phyloP scores from a whole-genome alignment of 2,797 vertebrate genomes.

The Naso thynnoides region DNA sequence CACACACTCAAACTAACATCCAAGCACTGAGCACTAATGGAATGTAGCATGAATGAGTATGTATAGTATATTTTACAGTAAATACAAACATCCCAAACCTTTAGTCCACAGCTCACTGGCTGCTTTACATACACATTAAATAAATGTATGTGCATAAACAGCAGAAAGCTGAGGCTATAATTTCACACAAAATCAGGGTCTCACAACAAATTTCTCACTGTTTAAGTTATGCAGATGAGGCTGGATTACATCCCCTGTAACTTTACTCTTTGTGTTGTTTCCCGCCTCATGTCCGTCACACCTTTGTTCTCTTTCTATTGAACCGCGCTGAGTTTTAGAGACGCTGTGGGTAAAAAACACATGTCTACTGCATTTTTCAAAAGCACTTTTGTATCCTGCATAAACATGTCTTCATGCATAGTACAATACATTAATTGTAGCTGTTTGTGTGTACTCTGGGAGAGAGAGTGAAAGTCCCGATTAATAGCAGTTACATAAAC shows the following conservation, averaged over 20 bases:
- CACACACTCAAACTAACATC: background rate
- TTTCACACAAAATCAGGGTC: constrained; percentile 47
- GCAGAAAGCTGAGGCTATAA: constrained; percentile 64
- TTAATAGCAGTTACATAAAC: constrained; percentile 63
- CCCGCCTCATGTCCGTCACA: constrained; percentile 23
- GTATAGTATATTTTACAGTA: background rate
- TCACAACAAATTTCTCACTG: constrained; percentile 47
- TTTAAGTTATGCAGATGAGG: constrained; percentile 70
- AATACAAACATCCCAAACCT: constrained; percentile 20
- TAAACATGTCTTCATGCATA: constrained; percentile 20
- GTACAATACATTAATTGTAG: constrained; percentile 12
- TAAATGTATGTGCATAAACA: constrained; percentile 53
- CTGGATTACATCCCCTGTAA: constrained; percentile 51
- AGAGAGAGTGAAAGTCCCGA: constrained; percentile 36
- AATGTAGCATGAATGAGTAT: constrained; percentile 8
- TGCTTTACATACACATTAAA: constrained; percentile 46
- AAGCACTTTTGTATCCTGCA: constrained; percentile 18
- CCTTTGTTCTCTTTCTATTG: constrained; percentile 13
- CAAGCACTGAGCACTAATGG: background rate
- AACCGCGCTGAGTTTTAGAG: background rate
- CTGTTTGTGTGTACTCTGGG: constrained; percentile 19
- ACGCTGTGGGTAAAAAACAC: constrained; percentile 1
- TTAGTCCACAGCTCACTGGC: constrained; percentile 11
- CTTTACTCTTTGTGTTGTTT: constrained; percentile 13
- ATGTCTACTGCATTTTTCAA: background rate